Percentiles rank a stretch among this genome's conserved stretches.
These are phyloP conservation scores for Lamproptera curius DNA, from an alignment of 2,888 invertebrate genomes.

Conservation along the genomic window DNA sequence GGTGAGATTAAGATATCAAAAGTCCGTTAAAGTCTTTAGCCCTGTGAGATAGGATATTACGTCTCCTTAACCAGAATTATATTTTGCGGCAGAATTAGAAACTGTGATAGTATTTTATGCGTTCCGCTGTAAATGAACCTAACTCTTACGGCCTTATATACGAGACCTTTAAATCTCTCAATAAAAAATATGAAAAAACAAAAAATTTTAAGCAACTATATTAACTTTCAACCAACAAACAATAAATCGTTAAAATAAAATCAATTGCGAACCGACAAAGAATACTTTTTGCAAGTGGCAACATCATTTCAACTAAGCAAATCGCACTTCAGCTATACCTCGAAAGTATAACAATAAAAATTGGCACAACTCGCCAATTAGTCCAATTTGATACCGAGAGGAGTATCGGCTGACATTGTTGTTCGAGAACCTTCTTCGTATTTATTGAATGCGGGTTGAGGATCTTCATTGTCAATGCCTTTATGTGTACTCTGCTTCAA, in stretches of 20 bases:
- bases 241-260: background rate
- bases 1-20: too few species aligned
- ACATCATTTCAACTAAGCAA: background rate
- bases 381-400: conserved; percentile 3
- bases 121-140: too few species aligned
- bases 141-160: too few species aligned
- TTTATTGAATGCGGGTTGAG: conserved; percentile 5
- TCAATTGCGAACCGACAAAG: background rate
- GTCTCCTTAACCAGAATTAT: too few species aligned
- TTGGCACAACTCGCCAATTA: conserved; percentile 8
- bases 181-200: background rate
- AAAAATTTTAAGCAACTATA: background rate
- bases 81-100: too few species aligned
- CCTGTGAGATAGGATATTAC: too few species aligned
- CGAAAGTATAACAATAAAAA: background rate
- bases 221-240: background rate
- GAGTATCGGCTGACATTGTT: conserved; percentile 1
- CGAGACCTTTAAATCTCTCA: too few species aligned
- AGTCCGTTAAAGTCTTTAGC: too few species aligned
- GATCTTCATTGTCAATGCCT: conserved; percentile 1
- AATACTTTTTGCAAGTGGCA: background rate
- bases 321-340: background rate
- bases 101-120: too few species aligned
- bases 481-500: background rate
- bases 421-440: conserved; percentile 4